Evolutionary conservation across 2,113 vertebrate species (phyloP).

Genomic region (Fregata magnificens): DNA sequence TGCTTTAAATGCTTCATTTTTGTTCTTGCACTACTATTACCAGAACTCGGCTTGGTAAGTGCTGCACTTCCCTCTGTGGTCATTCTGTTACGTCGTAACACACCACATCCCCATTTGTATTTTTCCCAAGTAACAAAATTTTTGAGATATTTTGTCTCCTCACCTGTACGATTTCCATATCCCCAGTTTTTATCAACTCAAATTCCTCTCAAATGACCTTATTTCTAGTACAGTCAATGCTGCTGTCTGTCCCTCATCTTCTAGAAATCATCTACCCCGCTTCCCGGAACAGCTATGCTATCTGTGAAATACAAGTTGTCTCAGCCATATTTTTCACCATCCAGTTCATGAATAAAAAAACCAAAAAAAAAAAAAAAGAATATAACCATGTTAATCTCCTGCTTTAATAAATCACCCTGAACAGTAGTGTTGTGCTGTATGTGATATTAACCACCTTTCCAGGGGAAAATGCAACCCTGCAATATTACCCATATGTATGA

Average conservation of each 20-base stretch:
- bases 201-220: background rate
- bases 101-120: background rate
- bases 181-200: background rate
- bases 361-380: background rate
- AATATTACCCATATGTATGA: background rate
- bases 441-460: background rate
- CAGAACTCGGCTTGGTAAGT: background rate
- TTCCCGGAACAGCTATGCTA: background rate
- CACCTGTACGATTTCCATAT: background rate
- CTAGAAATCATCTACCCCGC: background rate
- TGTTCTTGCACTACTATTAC: background rate
- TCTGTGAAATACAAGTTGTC: background rate
- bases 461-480: background rate
- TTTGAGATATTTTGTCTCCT: background rate
- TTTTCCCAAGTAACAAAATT: background rate
- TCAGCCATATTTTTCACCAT: background rate
- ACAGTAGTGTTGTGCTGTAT: background rate
- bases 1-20: background rate
- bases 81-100: rapidly evolving
- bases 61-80: background rate
- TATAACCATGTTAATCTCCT: background rate
- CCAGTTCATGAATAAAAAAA: background rate
- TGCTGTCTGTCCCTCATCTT: background rate
- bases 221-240: background rate
- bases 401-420: background rate